Conservation (phyloP, 2,113 vertebrate species). For the Chloebia gouldiae region DNA sequence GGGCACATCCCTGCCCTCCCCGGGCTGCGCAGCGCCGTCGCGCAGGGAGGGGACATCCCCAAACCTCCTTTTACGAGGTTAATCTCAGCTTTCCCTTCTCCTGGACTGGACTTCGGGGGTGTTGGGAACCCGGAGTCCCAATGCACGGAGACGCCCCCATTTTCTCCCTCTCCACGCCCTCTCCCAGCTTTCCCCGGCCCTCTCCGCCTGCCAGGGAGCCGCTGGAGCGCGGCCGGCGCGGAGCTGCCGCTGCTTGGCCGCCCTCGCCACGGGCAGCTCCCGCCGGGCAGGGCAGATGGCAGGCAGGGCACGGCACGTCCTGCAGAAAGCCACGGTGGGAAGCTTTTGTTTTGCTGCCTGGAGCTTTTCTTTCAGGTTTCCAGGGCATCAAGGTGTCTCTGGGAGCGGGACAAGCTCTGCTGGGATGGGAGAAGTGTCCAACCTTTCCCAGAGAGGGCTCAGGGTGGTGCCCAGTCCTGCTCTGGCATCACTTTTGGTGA, state of each 20-base stretch:
- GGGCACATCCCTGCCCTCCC: background rate
- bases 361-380: slow-evolving; percentile 18
- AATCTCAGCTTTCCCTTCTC: background rate
- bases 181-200: background rate
- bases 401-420: rapidly evolving
- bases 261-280: background rate
- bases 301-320: background rate
- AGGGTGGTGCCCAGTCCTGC: background rate
- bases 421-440: rapidly evolving
- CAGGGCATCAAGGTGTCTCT: background rate
- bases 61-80: rapidly evolving
- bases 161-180: rapidly evolving
- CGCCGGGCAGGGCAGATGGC: slow-evolving; percentile 40
- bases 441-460: background rate
- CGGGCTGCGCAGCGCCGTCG: rapidly evolving
- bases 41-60: background rate
- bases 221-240: background rate
- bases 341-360: slow-evolving; percentile 20
- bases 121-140: no score
- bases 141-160: rapidly evolving
- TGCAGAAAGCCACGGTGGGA: background rate
- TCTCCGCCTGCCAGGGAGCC: background rate
- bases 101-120: rapidly evolving
- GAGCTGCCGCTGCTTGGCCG: background rate
- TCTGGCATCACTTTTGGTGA: background rate